Evolutionary conservation across 2,113 vertebrate genomes (phyloP).

Genomic region (Tretioscincus oriximinensis): DNA sequence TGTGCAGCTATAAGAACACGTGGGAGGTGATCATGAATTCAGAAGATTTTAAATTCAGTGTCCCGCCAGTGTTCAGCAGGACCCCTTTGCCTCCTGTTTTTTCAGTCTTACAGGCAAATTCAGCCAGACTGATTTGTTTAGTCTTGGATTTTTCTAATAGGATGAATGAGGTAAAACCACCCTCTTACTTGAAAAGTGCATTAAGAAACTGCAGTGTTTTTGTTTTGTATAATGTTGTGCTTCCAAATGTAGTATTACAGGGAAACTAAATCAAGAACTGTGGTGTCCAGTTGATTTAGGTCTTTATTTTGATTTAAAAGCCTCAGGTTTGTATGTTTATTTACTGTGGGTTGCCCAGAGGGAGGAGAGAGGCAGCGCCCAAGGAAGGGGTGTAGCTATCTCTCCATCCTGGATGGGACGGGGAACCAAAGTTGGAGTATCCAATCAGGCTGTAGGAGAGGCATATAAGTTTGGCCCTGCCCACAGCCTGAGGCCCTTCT

Average conservation of each 20-base stretch:
- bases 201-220: neutral
- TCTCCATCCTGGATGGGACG: no score
- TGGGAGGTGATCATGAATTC: slow-evolving; percentile 69
- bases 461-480: no score
- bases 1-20: slow-evolving; percentile 65
- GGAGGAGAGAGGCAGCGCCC: no score
- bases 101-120: slow-evolving; percentile 54
- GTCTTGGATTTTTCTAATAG: slow-evolving; percentile 72
- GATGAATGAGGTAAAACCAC: slow-evolving; percentile 61
- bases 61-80: slow-evolving; percentile 4
- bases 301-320: no score
- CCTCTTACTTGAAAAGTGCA: neutral
- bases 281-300: no score
- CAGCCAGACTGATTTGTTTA: slow-evolving; percentile 64
- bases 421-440: no score
- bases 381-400: no score
- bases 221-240: neutral
- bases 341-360: no score
- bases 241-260: neutral
- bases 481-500: no score
- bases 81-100: slow-evolving; percentile 50
- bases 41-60: slow-evolving; percentile 54
- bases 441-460: no score
- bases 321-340: no score
- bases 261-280: neutral